phyloP scores from a whole-genome alignment of 2,113 vertebrate species.

The Tenebrosternarchus preto region DNA sequence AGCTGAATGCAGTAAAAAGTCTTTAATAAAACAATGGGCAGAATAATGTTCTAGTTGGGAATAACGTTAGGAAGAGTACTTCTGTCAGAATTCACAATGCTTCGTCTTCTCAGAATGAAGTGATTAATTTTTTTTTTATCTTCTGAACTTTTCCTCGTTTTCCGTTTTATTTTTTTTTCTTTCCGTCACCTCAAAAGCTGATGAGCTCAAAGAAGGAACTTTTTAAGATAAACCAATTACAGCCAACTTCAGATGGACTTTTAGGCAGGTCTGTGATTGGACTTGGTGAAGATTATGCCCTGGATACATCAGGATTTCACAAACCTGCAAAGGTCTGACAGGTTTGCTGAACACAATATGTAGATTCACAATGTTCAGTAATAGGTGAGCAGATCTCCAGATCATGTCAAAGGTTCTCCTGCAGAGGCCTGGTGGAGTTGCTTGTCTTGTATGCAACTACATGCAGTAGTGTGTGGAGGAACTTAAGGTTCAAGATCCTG shows the following conservation, averaged over 20 bases:
- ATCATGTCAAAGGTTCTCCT: background rate
- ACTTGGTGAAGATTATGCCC: background rate
- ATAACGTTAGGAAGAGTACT: conserved; percentile 11
- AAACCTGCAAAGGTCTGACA: background rate
- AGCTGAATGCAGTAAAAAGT: conserved; percentile 20
- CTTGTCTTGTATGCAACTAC: background rate
- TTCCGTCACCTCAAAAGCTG: conserved; percentile 30
- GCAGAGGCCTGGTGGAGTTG: background rate
- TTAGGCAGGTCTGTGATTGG: conserved; percentile 12
- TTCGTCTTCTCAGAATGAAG: conserved; percentile 23
- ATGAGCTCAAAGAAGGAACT: conserved; percentile 16
- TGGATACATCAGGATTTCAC: background rate
- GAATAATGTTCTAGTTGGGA: background rate
- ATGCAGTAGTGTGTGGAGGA: background rate
- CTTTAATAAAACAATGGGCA: conserved; percentile 12
- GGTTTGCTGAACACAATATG: background rate
- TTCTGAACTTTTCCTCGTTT: conserved; percentile 34
- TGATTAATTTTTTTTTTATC: conserved; percentile 13
- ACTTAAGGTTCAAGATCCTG: background rate
- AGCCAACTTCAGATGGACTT: conserved; percentile 12
- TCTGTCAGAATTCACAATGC: conserved; percentile 23
- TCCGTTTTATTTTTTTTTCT: conserved; percentile 35
- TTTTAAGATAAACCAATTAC: background rate
- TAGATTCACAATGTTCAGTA: too few relatives aligned
- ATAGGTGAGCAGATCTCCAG: too few relatives aligned